Evolutionary conservation across 2,888 invertebrate species (phyloP), one percentile per base, ranked within the genome.

Genomic region (Drosophila greeni): DNA sequence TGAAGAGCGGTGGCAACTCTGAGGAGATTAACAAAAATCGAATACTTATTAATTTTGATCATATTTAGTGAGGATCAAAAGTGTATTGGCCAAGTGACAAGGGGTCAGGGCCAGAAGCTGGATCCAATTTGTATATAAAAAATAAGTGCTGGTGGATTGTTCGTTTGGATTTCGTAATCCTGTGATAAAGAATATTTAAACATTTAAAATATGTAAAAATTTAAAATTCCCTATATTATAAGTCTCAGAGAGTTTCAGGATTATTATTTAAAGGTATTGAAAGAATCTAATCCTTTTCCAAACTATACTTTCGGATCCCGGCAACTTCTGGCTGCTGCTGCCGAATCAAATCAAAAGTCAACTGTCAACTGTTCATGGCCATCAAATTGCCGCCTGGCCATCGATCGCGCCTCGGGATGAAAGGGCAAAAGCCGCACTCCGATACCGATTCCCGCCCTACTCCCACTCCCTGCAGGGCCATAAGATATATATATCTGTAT

Each of bases 321-420:
- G 34, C 23, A 26, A 31, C n/a, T 29, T 34, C 14, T 34, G 33
- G 5, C 26, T 9, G n/a, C 16, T 20, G 39, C 34, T 40, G 39
- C 18, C 18, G 43, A 45, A 43, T 34, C 40, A 20, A 62, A 53
- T 68, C 60, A 68, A 60, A 39, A 68, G 53, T 43, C 60, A 53
- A 23, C 79, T 83, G 79, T 83, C 79, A 80, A 75, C 48, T 75
- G 73, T 83, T 83, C 79, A 83, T 81, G 79, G 79, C 55, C 82
- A 73, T 83, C 83, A 80, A 80, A 82, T 74, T 66, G 83, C 70
- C 78, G 80, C 80, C 75, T 74, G 80, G 60, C 66, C 73, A 36
- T 18, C 26, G 47, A 36, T 37, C 40, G 49, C 45, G 23, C 36
- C 9, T 26, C n/a, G 14, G 24, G 77, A 80, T 80, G 64, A 80